Conservation (phyloP, 53 echinoderm and acorn worm species). For the Holothuria scabra region DNA sequence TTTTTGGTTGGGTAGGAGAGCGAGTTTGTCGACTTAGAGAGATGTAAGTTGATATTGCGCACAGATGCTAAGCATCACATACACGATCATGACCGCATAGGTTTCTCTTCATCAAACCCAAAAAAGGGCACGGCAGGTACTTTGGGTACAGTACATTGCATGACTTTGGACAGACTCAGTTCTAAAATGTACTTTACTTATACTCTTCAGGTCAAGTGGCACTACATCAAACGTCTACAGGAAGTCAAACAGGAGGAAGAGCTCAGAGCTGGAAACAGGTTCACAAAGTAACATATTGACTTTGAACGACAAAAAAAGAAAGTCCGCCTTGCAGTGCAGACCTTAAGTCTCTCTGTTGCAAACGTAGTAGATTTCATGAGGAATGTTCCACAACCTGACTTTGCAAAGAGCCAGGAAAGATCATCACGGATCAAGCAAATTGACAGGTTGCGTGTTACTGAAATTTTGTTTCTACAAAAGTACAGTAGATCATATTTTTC, state of each 20-base stretch:
- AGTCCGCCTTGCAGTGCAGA: slow-evolving; percentile 32
- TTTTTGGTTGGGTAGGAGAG: too few relatives aligned
- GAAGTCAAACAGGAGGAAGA: slow-evolving; percentile 2
- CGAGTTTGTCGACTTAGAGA: too few relatives aligned
- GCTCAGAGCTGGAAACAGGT: slow-evolving; percentile 18
- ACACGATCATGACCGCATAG: too few relatives aligned
- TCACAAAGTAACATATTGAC: slow-evolving; percentile 4
- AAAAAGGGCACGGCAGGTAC: too few relatives aligned
- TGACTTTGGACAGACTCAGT: too few relatives aligned
- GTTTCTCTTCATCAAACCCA: too few relatives aligned
- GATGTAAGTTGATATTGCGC: too few relatives aligned
- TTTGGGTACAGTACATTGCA: too few relatives aligned
- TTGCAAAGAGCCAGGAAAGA: slow-evolving; percentile 16
- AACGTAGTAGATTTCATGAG: slow-evolving; percentile 5
- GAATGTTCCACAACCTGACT: background rate
- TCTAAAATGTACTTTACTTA: too few relatives aligned
- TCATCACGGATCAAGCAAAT: background rate
- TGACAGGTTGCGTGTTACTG: background rate
- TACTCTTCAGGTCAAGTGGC: too few relatives aligned
- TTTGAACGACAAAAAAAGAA: slow-evolving; percentile 47
- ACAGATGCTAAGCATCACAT: too few relatives aligned
- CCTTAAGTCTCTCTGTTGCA: slow-evolving; percentile 31
- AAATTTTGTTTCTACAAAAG: background rate
- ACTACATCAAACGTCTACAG: slow-evolving; percentile 7
- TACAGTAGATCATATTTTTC: too few relatives aligned